Evolutionary conservation across 2,888 invertebrate species (phyloP).

Genomic region (Sisyra terminalis): DNA sequence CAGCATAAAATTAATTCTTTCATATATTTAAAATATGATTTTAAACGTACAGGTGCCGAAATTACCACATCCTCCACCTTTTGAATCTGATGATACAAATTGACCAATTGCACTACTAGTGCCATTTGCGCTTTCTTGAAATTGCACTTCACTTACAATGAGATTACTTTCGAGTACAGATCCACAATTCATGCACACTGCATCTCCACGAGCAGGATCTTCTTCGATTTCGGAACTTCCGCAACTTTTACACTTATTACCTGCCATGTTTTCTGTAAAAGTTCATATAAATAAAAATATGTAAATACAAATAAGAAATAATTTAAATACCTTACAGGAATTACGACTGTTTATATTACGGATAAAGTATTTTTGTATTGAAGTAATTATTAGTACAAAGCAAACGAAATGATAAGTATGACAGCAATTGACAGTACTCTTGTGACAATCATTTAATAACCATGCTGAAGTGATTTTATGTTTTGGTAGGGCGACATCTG

Average conservation of each 20-base stretch:
- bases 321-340: too few relatives aligned
- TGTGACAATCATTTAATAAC: too few relatives aligned
- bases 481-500: too few relatives aligned
- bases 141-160: constrained; percentile 93
- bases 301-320: too few relatives aligned
- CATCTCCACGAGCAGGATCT: constrained; percentile 87
- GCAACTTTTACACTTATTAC: constrained; percentile 73
- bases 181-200: constrained; percentile 92
- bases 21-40: background rate
- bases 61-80: constrained; percentile 57
- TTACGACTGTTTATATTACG: too few relatives aligned
- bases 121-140: constrained; percentile 84
- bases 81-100: constrained; percentile 80
- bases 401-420: too few relatives aligned
- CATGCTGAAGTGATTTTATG: too few relatives aligned
- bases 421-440: too few relatives aligned
- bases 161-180: constrained; percentile 90
- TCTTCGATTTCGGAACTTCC: constrained; percentile 86
- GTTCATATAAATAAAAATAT: background rate
- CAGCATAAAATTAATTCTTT: background rate
- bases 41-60: constrained; percentile 48
- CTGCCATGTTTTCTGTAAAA: constrained; percentile 27
- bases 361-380: too few relatives aligned
- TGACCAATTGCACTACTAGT: constrained; percentile 80
- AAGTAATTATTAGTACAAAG: too few relatives aligned